phyloP scores from a whole-genome alignment of 2,113 vertebrate species.

The Actinemys pallida region DNA sequence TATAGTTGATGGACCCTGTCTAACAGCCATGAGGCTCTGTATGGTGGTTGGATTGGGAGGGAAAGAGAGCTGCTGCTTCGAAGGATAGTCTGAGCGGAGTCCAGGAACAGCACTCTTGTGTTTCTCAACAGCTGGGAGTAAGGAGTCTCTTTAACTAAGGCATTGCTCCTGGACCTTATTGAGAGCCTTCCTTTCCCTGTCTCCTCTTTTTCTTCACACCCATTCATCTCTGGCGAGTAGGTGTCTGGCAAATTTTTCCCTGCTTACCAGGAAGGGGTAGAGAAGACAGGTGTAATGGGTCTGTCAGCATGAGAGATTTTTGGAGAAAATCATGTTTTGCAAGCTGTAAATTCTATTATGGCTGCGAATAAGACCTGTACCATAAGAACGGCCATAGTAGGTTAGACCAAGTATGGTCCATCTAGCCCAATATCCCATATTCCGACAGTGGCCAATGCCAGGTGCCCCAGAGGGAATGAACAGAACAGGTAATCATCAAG shows the following conservation, averaged over 20 bases:
- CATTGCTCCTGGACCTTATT: not conserved
- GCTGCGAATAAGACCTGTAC: not conserved
- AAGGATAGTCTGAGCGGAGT: not conserved
- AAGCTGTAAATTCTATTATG: not conserved
- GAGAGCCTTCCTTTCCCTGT: not conserved
- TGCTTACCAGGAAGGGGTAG: not conserved
- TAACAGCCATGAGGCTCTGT: not conserved
- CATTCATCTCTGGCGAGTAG: not conserved
- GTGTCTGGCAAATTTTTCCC: not conserved
- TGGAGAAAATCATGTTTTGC: accelerated
- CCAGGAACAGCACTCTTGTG: not conserved
- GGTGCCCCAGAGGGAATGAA: too few species aligned
- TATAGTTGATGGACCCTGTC: not conserved
- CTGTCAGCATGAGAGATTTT: not conserved
- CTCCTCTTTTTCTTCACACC: not conserved
- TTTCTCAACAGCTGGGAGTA: not conserved
- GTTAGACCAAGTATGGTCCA: too few species aligned
- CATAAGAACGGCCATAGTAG: too few species aligned
- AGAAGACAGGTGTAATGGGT: not conserved
- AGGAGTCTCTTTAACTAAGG: not conserved
- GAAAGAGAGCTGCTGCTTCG: not conserved
- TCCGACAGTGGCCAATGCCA: too few species aligned
- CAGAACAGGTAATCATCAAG: too few species aligned
- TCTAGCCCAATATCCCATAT: too few species aligned
- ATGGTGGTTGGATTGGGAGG: not conserved